Conservation (phyloP, 2,797 vertebrate genomes). For the Picus viridis region DNA sequence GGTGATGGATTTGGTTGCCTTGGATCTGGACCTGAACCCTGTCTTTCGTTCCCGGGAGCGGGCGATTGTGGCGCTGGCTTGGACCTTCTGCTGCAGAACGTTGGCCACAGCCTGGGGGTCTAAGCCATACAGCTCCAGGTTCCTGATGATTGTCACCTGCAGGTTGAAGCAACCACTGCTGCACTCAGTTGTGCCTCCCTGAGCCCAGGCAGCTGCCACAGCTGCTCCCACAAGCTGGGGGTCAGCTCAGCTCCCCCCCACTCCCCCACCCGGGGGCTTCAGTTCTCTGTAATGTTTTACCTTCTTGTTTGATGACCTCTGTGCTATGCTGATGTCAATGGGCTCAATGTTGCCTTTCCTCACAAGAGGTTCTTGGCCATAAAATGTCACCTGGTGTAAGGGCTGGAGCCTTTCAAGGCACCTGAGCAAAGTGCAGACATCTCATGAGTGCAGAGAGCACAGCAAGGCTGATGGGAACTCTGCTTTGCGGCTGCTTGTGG, state of each 20-base stretch:
- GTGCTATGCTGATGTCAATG: constrained; percentile 88
- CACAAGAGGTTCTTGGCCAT: constrained; percentile 83
- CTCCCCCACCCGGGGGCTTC: too few relatives aligned
- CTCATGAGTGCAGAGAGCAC: not conserved
- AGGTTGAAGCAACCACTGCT: not conserved
- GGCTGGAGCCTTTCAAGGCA: constrained; percentile 88
- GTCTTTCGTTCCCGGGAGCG: constrained; percentile 87
- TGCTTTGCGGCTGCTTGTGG: too few relatives aligned
- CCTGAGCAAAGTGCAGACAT: constrained; percentile 71
- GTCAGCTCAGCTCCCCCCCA: not conserved
- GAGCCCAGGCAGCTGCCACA: not conserved
- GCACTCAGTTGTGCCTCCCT: not conserved
- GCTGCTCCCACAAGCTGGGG: not conserved
- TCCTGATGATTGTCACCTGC: constrained; percentile 94
- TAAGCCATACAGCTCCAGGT: constrained; percentile 91
- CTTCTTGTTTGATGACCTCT: constrained; percentile 95
- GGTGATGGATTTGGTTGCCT: constrained; percentile 92
- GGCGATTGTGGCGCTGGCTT: constrained; percentile 90
- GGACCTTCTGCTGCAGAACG: constrained; percentile 88
- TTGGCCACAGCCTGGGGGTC: constrained; percentile 86
- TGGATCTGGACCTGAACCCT: constrained; percentile 92
- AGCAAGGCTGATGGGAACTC: not conserved
- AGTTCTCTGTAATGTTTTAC: constrained; percentile 66
- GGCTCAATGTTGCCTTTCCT: constrained; percentile 90
- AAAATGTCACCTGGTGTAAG: constrained; percentile 88